A percentile compares a stretch with the other conserved stretches of the same genome.
phyloP scores from a whole-genome alignment of 2,888 invertebrate species.

The Smittia sp. region DNA sequence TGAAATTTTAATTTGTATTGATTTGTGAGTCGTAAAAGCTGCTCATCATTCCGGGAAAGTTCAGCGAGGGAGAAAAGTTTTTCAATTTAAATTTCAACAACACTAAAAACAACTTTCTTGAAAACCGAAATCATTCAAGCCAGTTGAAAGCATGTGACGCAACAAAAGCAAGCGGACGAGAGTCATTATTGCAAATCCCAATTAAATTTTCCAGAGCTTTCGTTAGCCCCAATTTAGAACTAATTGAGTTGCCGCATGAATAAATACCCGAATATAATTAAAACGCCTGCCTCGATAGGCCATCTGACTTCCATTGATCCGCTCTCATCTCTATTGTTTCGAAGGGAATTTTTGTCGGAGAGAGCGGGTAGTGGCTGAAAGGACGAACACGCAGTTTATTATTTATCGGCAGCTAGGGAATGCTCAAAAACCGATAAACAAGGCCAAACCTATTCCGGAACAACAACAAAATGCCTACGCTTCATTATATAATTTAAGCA shows the following conservation, averaged over 20 bases:
- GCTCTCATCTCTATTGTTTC: not conserved
- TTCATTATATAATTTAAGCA: slow-evolving; percentile 23
- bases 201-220: slow-evolving; percentile 13
- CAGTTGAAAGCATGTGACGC: not conserved
- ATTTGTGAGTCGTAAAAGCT: not conserved
- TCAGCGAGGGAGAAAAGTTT: not conserved
- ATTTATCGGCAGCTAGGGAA: slow-evolving; percentile 39
- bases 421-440: not conserved
- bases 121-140: not conserved
- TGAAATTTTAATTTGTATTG: not conserved
- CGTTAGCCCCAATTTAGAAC: slow-evolving; percentile 23
- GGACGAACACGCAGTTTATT: slow-evolving; percentile 21
- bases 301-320: not conserved
- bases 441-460: not conserved
- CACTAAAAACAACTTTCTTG: not conserved
- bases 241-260: slow-evolving; percentile 40
- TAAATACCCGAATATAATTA: slow-evolving; percentile 38
- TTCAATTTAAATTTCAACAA: slow-evolving; percentile 19
- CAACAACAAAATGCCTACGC: not conserved
- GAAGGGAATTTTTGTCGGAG: not conserved
- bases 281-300: slow-evolving; percentile 23
- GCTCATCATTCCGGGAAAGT: not conserved
- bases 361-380: not conserved
- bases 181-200: slow-evolving; percentile 28
- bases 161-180: not conserved